Conservation (phyloP, 2,113 vertebrate genomes). For the Eclectus roratus region DNA sequence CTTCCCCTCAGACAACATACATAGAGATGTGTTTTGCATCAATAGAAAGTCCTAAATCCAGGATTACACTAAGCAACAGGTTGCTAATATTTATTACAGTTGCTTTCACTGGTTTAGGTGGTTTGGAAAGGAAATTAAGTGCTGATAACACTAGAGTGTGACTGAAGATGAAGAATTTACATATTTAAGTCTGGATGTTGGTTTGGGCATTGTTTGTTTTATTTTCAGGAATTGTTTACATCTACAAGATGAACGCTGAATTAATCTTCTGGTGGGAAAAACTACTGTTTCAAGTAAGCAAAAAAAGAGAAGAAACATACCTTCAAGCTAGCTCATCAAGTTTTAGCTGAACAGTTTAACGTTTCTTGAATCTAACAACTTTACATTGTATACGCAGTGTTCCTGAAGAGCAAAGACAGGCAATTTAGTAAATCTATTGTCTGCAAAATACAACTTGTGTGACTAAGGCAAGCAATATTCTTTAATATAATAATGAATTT, state of each 20-base stretch:
- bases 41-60: not conserved
- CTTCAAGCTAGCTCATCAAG: not conserved
- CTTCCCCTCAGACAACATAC: not conserved
- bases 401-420: not conserved
- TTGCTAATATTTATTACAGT: not conserved
- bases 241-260: not conserved
- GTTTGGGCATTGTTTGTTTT: not conserved
- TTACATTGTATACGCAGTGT: not conserved
- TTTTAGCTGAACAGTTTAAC: not conserved
- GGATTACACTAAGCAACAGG: not conserved
- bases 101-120: not conserved
- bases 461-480: not conserved
- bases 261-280: not conserved
- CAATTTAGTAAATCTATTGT: not conserved
- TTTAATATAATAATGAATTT: not conserved
- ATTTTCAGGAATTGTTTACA: not conserved
- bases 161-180: not conserved
- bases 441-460: not conserved
- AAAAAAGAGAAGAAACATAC: not conserved
- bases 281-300: not conserved
- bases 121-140: not conserved
- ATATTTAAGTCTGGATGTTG: not conserved
- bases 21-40: not conserved
- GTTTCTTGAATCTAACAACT: not conserved
- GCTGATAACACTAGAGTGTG: fast-evolving